Evolutionary conservation across 2,797 vertebrate species (phyloP).

Genomic region (Cyprinodon diabolis): DNA sequence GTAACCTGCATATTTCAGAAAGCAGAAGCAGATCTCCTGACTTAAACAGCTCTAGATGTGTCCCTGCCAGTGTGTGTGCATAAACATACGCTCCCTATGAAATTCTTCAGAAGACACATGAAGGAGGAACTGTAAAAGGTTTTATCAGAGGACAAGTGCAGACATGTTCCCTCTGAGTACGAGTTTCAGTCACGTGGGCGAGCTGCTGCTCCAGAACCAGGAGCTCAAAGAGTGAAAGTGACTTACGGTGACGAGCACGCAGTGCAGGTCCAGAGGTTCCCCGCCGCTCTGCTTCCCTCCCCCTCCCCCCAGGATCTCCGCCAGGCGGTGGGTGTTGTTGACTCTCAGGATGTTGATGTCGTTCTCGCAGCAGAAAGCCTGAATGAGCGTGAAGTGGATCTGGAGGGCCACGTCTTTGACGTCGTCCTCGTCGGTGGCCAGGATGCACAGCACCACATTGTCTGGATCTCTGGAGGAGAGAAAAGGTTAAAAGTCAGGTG

Average conservation of each 20-base stretch:
- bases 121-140: conserved; percentile 43
- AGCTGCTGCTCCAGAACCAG: background rate
- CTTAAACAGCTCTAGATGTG: background rate
- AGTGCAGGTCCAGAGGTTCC: conserved; percentile 91
- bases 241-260: conserved; percentile 93
- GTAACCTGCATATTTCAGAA: background rate
- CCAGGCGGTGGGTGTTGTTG: conserved; percentile 88
- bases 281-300: conserved; percentile 69
- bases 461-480: conserved; percentile 86
- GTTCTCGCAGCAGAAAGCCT: conserved; percentile 96
- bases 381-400: conserved; percentile 97
- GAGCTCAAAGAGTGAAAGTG: background rate
- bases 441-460: conserved; percentile 90
- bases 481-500: background rate
- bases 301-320: conserved; percentile 81
- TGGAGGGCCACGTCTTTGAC: conserved; percentile 91
- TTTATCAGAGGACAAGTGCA: conserved; percentile 56
- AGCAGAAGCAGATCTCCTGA: background rate
- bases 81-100: conserved; percentile 2
- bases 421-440: conserved; percentile 91
- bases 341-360: conserved; percentile 94
- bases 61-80: background rate
- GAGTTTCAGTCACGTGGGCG: conserved; percentile 40
- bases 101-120: conserved; percentile 48
- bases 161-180: conserved; percentile 44